Evolutionary conservation across 2,888 invertebrate genomes (phyloP), one percentile per base, ranked within the genome.

Genomic region (Lymantria dispar): DNA sequence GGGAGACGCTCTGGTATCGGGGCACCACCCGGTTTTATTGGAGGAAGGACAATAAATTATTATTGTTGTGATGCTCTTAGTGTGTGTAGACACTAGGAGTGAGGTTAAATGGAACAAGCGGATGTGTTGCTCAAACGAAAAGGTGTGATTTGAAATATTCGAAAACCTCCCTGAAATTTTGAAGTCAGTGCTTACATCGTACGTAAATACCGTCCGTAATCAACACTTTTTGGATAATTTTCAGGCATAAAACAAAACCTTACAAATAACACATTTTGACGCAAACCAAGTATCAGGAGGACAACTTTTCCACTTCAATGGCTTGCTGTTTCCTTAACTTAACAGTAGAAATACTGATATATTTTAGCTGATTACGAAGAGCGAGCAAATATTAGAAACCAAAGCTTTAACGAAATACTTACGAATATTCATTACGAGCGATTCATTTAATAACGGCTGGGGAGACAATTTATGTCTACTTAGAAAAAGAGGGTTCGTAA

Each of bases 251-350:
- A 40, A 40, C 15, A 40, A 9, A 13, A n/a, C 7, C 40, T 51
- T 47, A 15, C 47, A 45, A 36, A 45, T 44, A 44, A 50, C 47
- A 9, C 47, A 30, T n/a, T 52, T 45, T 40, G 47, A 31, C 0
- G 61, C 60, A 1, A 52, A 62, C 51, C 53, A 66, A 54, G 50
- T 60, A 10, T 10, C 39, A 29, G 60, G 62, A 43, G 58, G 51
- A 1, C 42, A 42, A 22, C 8, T 38, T 7, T 38, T 8, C 13
- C 38, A 38, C n/a, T n/a, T 38, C 2, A 38, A 8, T 11, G 38
- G 38, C 7, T 38, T 12, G 3, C 38, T 38, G n/a, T 12, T 38
- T 1, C 38, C 38, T n/a, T n/a, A n/a, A n/a, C n/a, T n/a, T n/a
- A n/a, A n/a, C n/a, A n/a, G n/a, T n/a, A n/a, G n/a, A n/a, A n/a